These are phyloP conservation scores for Danio jaintianensis DNA, from an alignment of 2,797 vertebrate genomes.

Conservation along the genomic window DNA sequence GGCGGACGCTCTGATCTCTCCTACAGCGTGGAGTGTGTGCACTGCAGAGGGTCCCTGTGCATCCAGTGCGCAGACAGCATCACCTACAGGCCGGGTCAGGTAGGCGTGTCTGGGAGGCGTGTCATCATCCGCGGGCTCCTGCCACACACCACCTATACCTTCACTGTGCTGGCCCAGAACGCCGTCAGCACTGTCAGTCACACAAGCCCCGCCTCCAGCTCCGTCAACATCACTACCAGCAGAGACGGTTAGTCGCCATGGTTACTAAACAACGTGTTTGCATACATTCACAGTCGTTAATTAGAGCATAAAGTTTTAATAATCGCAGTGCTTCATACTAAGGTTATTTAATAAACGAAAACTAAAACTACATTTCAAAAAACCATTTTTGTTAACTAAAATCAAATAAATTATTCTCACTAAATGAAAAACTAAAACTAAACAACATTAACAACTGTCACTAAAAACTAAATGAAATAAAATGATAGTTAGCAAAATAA, in stretches of 20 bases:
- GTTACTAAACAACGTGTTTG: neutral
- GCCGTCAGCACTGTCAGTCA: constrained; percentile 79
- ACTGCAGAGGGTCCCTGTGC: constrained; percentile 72
- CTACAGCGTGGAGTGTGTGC: constrained; percentile 76
- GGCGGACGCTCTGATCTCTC: constrained; percentile 81
- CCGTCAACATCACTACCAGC: constrained; percentile 84
- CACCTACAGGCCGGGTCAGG: constrained; percentile 72
- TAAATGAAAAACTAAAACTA: too few species aligned
- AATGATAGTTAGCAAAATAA: too few species aligned
- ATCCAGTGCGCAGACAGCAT: constrained; percentile 74
- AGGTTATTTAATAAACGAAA: too few species aligned
- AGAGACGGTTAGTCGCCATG: constrained; percentile 76
- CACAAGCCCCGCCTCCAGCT: constrained; percentile 71
- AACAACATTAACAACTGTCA: too few species aligned
- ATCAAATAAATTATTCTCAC: too few species aligned
- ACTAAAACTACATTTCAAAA: too few species aligned
- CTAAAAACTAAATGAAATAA: too few species aligned
- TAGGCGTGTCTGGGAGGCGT: constrained; percentile 69
- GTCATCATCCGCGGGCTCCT: constrained; percentile 80
- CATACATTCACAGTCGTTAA: too few species aligned
- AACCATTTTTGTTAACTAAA: too few species aligned
- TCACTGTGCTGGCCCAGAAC: constrained; percentile 82
- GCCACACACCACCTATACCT: constrained; percentile 81
- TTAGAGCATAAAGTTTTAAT: too few species aligned
- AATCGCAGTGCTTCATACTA: too few species aligned